phyloP scores from a whole-genome alignment of 2,113 vertebrate species.

The Junco hyemalis region DNA sequence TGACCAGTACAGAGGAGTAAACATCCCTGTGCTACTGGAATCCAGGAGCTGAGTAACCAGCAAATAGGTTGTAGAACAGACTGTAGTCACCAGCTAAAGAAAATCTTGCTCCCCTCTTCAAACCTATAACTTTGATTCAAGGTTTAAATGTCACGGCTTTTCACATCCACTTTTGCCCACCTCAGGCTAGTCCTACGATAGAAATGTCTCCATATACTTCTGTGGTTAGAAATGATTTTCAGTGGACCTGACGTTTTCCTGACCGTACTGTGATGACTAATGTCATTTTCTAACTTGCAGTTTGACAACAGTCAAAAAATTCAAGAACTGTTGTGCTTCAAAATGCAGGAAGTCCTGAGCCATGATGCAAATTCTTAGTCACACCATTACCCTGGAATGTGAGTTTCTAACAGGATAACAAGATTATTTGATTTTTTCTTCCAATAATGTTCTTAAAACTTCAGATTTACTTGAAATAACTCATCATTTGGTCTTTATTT shows the following conservation, averaged over 20 bases:
- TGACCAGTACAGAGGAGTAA: neutral
- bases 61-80: neutral
- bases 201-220: neutral
- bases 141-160: conserved; percentile 22
- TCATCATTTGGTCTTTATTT: neutral
- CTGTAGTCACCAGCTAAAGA: neutral
- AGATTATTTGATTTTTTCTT: neutral
- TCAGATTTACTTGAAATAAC: neutral
- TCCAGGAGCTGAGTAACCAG: neutral
- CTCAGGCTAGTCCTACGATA: neutral
- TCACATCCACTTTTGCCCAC: neutral
- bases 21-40: neutral
- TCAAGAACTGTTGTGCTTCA: neutral
- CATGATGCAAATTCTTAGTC: neutral
- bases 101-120: neutral
- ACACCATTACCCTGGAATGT: neutral
- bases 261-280: conserved; percentile 32
- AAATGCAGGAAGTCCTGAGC: neutral
- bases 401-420: neutral
- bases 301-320: neutral
- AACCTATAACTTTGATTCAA: neutral
- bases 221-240: neutral
- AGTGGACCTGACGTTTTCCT: conserved; percentile 23
- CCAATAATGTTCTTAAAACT: neutral
- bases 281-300: neutral